These are phyloP conservation scores for Berghia stephanieae DNA, from an alignment of 1,140 invertebrate species.

Conservation along the genomic window DNA sequence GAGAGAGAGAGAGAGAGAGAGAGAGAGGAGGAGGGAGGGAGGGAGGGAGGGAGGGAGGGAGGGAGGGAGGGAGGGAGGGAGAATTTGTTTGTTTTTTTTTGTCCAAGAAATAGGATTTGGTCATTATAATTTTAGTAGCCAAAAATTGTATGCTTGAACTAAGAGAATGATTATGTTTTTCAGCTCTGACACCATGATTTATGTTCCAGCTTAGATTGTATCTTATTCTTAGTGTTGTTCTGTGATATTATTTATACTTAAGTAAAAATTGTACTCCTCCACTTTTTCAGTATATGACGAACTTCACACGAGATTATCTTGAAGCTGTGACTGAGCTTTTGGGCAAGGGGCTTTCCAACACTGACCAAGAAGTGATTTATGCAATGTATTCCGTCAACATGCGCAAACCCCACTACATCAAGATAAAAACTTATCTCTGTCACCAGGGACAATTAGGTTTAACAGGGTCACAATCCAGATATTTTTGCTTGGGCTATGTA, in stretches of 20 bases:
- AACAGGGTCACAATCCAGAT: conserved; percentile 34
- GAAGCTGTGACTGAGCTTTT: conserved; percentile 33
- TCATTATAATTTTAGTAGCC: neutral
- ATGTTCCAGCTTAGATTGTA: neutral
- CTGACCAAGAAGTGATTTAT: conserved; percentile 39
- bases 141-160: neutral
- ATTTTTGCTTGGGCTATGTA: conserved; percentile 41
- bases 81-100: no score
- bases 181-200: neutral
- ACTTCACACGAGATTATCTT: conserved; percentile 35
- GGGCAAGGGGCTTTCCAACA: conserved; percentile 30
- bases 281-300: conserved; percentile 30
- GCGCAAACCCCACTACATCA: conserved; percentile 28
- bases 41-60: neutral
- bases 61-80: no score
- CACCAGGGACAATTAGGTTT: conserved; percentile 41
- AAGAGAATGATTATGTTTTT: neutral
- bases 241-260: neutral
- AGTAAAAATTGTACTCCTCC: no score
- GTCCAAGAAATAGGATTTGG: neutral
- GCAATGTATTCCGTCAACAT: conserved; percentile 37
- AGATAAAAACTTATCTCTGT: conserved; percentile 37
- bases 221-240: neutral
- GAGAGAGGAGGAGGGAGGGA: neutral
- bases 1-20: conserved; percentile 5